Conservation (phyloP, 2,888 invertebrate species). For the Antitype chi region DNA sequence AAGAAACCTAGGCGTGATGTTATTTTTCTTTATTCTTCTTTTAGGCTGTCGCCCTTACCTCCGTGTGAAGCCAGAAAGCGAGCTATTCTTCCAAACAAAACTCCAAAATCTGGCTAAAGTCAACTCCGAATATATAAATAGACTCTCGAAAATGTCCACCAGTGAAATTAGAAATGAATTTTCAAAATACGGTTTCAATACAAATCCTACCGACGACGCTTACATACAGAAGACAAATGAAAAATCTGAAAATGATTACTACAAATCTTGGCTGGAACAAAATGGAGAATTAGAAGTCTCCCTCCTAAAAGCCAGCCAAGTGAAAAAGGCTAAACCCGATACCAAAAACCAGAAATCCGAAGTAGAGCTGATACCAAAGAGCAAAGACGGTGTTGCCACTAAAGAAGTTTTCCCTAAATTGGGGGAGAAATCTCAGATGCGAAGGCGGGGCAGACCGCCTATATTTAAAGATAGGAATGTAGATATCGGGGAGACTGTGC, state of each 20-base stretch:
- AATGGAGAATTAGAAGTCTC: constrained; percentile 89
- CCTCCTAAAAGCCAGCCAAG: constrained; percentile 81
- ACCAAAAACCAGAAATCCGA: constrained; percentile 81
- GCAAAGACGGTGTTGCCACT: constrained; percentile 73
- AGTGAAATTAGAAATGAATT: constrained; percentile 84
- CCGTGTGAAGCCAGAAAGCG: constrained; percentile 87
- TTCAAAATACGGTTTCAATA: constrained; percentile 84
- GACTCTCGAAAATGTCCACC: constrained; percentile 85
- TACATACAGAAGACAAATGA: constrained; percentile 73
- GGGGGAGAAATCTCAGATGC: constrained; percentile 79
- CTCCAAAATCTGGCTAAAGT: constrained; percentile 83
- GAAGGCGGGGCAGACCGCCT: constrained; percentile 84
- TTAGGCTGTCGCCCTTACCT: constrained; percentile 79
- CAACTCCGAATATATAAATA: constrained; percentile 82
- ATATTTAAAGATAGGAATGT: constrained; percentile 87
- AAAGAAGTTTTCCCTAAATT: constrained; percentile 78
- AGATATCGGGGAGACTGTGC: constrained; percentile 86
- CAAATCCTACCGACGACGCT: constrained; percentile 75
- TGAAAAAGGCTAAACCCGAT: constrained; percentile 77
- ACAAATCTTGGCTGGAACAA: constrained; percentile 88
- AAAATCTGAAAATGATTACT: constrained; percentile 85
- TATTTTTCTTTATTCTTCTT: constrained; percentile 42
- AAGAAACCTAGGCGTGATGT: not conserved
- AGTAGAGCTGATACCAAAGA: constrained; percentile 85
- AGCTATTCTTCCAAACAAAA: constrained; percentile 85